Conservation (phyloP, 2,888 invertebrate genomes). For the Tinea pellionella region DNA sequence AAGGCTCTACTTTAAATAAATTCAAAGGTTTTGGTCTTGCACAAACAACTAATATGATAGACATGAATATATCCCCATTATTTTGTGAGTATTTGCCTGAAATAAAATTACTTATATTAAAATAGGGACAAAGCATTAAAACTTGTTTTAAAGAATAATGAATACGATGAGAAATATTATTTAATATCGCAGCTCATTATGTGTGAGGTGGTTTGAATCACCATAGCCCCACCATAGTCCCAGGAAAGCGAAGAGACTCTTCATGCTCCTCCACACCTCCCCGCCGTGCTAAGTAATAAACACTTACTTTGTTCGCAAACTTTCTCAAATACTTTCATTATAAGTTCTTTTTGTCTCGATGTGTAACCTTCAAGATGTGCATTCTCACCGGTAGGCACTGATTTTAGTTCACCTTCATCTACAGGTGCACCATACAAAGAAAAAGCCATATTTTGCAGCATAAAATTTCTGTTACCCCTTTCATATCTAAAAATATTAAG, state of each 20-base stretch:
- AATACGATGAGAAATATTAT: no score
- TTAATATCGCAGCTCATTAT: no score
- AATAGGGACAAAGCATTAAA: neutral
- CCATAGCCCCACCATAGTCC: no score
- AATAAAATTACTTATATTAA: conserved; percentile 15
- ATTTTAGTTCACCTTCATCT: conserved; percentile 41
- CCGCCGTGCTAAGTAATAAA: no score
- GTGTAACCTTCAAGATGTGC: conserved; percentile 51
- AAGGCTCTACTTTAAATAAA: conserved; percentile 41
- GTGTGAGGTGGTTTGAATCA: no score
- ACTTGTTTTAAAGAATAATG: neutral
- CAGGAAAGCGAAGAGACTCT: no score
- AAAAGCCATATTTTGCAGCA: conserved; percentile 68
- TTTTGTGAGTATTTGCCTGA: conserved; percentile 58
- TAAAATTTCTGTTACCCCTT: conserved; percentile 49
- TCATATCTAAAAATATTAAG: conserved; percentile 52
- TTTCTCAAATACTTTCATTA: conserved; percentile 51
- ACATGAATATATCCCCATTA: conserved; percentile 50
- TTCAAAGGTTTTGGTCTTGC: conserved; percentile 44
- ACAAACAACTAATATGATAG: conserved; percentile 50
- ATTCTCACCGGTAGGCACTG: conserved; percentile 24
- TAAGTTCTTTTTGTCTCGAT: conserved; percentile 46
- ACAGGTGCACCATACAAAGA: conserved; percentile 66
- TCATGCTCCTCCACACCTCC: no score
- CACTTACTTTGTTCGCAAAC: conserved; percentile 57